Evolutionary conservation across 2,113 vertebrate species (phyloP).

Genomic region (Macquaria ambigua): DNA sequence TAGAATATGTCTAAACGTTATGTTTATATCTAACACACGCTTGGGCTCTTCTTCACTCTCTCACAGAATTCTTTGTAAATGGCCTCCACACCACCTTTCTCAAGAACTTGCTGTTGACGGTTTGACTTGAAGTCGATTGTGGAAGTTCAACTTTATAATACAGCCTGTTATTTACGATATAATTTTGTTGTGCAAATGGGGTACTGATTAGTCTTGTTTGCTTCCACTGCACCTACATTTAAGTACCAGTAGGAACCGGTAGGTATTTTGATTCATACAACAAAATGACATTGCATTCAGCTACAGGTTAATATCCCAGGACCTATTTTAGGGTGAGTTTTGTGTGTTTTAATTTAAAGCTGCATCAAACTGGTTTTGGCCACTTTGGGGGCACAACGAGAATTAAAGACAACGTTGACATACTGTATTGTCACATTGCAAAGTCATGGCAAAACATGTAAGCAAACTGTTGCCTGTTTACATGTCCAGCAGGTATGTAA

Average conservation of each 20-base stretch:
- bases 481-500: no score
- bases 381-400: no score
- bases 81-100: background rate
- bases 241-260: background rate
- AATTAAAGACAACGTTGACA: no score
- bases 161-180: background rate
- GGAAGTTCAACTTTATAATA: background rate
- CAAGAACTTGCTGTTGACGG: background rate
- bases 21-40: background rate
- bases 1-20: background rate
- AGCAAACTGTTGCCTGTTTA: no score
- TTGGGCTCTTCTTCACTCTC: background rate
- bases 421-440: no score
- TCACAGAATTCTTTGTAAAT: background rate
- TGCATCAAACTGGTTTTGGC: no score
- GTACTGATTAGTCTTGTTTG: background rate
- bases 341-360: background rate
- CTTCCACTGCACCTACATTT: background rate
- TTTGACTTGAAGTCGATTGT: background rate
- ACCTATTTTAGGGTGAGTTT: background rate
- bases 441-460: no score
- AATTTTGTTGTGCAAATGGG: background rate
- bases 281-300: background rate
- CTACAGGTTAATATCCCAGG: background rate
- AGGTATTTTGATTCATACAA: background rate